Base-by-base conservation (phyloP, 92 coral and sea anemone genomes). In the Pocillopora grandis region DNA sequence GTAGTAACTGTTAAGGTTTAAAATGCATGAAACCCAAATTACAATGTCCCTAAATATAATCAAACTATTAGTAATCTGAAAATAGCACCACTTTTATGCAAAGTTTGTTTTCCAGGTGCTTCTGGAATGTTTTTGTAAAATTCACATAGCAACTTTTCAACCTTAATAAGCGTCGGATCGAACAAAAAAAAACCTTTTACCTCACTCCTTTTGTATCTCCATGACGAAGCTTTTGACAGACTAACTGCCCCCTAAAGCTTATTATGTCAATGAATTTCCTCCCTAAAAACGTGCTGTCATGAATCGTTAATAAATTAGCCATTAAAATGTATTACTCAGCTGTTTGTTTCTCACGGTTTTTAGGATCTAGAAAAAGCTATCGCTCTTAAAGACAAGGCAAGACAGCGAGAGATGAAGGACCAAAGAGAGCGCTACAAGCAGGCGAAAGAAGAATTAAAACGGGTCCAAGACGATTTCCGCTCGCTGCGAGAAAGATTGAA, bases 341-440 rank as follows among this genome's bases (percentile, higher is more conserved):
- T 80, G 90, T 23, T 27, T 10, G 78, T 27, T 76, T 74, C 66
- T 42, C 68, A 52, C 62, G 56, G 66, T 62, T 69, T 86, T 55
- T 75, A 97, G 99, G 98, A 97, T 72, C 84, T 97, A n/a, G 92
- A 97, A 71, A 94, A 90, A 86, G 82, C 94, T 68, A 76, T 97
- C 67, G 86, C 81, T 17, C 78, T 97, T 36, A 85, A 94, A 27
- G 98, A 97, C n/a, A 97, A 97, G 67, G 90, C 86, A n/a, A 90
- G 93, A 80, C 92, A 93, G 19, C 89, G 99, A 78, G 95, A 97
- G 60, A 63, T 95, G 62, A 97, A 89, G 62, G 99, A 94, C 23
- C 94, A 94, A n/a, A 91, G 81, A 16, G 97, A 92, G 0, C 91
- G 96, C 69, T 86, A 92, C 82, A 93, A 86, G 56, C 89, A 92